phyloP scores from a whole-genome alignment of 1,140 invertebrate genomes.

The Neotoxoptera formosana region DNA sequence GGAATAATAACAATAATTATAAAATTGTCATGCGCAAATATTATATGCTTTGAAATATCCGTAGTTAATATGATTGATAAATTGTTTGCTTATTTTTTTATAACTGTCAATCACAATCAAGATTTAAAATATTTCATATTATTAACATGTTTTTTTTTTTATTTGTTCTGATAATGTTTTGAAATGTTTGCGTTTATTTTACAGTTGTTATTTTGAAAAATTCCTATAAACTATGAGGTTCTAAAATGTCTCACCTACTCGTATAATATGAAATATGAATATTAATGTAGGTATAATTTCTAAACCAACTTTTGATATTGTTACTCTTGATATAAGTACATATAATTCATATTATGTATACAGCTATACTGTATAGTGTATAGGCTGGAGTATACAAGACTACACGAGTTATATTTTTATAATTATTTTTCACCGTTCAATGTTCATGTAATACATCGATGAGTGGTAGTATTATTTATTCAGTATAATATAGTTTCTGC shows the following conservation, averaged over 20 bases:
- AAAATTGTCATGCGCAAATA: conserved; percentile 25
- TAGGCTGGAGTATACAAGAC: background rate
- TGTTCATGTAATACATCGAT: background rate
- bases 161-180: background rate
- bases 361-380: too few relatives aligned
- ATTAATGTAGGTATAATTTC: background rate
- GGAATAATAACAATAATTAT: background rate
- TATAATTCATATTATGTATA: background rate
- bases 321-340: background rate
- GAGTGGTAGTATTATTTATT: background rate
- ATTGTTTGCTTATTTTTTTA: background rate
- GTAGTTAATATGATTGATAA: conserved; percentile 17
- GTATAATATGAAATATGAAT: background rate
- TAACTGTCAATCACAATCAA: background rate
- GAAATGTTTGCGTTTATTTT: background rate
- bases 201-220: background rate
- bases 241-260: background rate
- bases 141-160: background rate
- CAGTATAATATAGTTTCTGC: background rate
- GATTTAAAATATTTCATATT: background rate
- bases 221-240: background rate
- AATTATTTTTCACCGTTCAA: background rate
- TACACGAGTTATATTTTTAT: background rate
- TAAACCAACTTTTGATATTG: background rate
- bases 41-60: conserved; percentile 23